Conservation (phyloP, 2,797 vertebrate species). For the Acipenser transmontanus region DNA sequence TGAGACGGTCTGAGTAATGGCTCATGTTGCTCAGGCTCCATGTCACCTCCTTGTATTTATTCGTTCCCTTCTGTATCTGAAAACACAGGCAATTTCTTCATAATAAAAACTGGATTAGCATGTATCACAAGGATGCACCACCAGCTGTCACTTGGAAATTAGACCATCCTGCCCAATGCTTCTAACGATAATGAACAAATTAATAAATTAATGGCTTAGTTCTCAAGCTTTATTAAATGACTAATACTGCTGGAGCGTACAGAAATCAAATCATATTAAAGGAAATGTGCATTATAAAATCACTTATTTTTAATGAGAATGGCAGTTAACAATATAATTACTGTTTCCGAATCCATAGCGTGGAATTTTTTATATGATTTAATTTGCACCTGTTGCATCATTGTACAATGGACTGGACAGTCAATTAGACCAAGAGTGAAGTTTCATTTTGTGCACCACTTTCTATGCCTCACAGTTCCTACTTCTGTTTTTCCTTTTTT, state of each 20-base stretch:
- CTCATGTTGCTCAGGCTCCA: background rate
- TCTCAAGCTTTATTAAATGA: slow-evolving; percentile 60
- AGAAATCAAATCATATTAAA: slow-evolving; percentile 41
- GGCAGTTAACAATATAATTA: slow-evolving; percentile 24
- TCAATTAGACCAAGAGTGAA: slow-evolving; percentile 16
- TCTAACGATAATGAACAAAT: slow-evolving; percentile 78
- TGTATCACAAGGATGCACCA: slow-evolving; percentile 84
- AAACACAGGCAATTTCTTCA: slow-evolving; percentile 86
- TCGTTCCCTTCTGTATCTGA: slow-evolving; percentile 74
- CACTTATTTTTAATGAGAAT: slow-evolving; percentile 48
- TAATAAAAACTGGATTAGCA: slow-evolving; percentile 99
- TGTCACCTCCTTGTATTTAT: slow-evolving; percentile 65
- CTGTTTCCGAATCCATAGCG: slow-evolving; percentile 23
- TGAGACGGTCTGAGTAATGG: background rate
- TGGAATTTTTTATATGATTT: slow-evolving; percentile 12
- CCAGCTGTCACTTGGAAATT: slow-evolving; percentile 96
- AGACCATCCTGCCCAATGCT: slow-evolving; percentile 75
- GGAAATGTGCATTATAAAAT: slow-evolving; percentile 1
- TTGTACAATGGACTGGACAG: slow-evolving; percentile 10
- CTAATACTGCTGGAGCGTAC: slow-evolving; percentile 43
- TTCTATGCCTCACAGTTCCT: too few species aligned
- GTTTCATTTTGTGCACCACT: slow-evolving; percentile 12
- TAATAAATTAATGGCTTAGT: slow-evolving; percentile 65
- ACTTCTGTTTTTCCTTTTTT: too few species aligned
- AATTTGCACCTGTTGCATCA: slow-evolving; percentile 33